These are phyloP conservation scores for Dendrolimus pini DNA, from an alignment of 2,888 invertebrate species.

Conservation along the genomic window DNA sequence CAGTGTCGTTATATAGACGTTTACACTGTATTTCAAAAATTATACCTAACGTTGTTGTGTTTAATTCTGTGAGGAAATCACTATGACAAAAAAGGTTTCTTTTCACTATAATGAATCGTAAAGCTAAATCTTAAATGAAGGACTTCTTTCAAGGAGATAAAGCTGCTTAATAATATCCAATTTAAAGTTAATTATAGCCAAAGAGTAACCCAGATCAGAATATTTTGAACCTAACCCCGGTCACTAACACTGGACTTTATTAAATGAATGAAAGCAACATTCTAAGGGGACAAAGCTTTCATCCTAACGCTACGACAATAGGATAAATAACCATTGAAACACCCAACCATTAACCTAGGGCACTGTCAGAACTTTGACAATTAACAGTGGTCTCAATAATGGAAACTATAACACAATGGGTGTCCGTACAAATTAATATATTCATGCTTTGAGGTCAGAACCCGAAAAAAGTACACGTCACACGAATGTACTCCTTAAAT, in stretches of 20 bases:
- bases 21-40: no score
- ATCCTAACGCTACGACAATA: conserved; percentile 54
- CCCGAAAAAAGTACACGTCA: conserved; percentile 23
- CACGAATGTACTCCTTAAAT: background rate
- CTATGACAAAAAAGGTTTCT: no score
- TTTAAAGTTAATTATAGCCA: background rate
- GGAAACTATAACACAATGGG: conserved; percentile 63
- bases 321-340: conserved; percentile 56
- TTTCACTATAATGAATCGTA: no score
- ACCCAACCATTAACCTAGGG: conserved; percentile 57
- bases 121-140: no score
- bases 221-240: background rate
- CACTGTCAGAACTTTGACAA: conserved; percentile 67
- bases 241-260: background rate
- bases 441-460: conserved; percentile 54
- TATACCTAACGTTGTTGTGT: no score
- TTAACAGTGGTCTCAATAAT: conserved; percentile 60
- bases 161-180: no score
- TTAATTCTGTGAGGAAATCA: no score
- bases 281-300: conserved; percentile 25
- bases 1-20: no score
- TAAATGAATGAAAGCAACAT: background rate
- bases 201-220: no score
- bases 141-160: no score
- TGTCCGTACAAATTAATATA: conserved; percentile 68